phyloP scores from a whole-genome alignment of 1,140 invertebrate genomes.

The Globodera ellingtonae region DNA sequence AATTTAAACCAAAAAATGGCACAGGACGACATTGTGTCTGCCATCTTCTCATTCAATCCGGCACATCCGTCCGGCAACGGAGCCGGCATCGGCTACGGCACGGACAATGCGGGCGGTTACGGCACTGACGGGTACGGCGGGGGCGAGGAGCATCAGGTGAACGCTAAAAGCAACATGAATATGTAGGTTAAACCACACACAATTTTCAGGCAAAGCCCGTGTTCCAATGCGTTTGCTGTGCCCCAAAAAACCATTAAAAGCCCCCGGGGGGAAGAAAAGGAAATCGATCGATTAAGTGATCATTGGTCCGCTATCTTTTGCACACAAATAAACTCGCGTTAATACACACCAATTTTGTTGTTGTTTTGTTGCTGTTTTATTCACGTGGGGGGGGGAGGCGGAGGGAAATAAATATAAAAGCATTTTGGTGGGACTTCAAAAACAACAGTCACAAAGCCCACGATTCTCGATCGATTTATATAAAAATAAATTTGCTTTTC shows the following conservation, averaged over 20 bases:
- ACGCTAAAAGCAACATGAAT: not conserved
- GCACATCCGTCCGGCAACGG: conserved; percentile 29
- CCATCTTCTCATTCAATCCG: conserved; percentile 33
- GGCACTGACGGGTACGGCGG: not conserved
- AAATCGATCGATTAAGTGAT: conserved; percentile 1
- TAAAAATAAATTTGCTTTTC: not conserved
- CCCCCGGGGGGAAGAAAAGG: not conserved
- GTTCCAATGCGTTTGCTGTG: conserved; percentile 32
- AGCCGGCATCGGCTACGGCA: conserved; percentile 23
- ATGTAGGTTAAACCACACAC: not conserved
- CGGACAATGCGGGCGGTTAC: not conserved
- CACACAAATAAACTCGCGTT: too few relatives aligned
- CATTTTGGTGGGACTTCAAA: too few relatives aligned
- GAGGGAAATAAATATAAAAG: not conserved
- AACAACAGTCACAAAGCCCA: too few relatives aligned
- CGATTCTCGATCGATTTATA: not conserved
- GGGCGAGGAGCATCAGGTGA: not conserved
- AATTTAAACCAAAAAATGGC: not conserved
- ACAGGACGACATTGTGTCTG: conserved; percentile 34
- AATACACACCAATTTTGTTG: too few relatives aligned
- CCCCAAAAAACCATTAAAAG: conserved; percentile 20
- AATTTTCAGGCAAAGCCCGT: conserved; percentile 6
- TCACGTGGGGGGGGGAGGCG: too few relatives aligned
- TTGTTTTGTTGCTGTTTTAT: too few relatives aligned
- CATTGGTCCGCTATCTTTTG: not conserved